Evolutionary conservation across 1,140 invertebrate genomes (phyloP), one percentile per base, ranked within the genome.

Genomic region (Hyles vespertilio): DNA sequence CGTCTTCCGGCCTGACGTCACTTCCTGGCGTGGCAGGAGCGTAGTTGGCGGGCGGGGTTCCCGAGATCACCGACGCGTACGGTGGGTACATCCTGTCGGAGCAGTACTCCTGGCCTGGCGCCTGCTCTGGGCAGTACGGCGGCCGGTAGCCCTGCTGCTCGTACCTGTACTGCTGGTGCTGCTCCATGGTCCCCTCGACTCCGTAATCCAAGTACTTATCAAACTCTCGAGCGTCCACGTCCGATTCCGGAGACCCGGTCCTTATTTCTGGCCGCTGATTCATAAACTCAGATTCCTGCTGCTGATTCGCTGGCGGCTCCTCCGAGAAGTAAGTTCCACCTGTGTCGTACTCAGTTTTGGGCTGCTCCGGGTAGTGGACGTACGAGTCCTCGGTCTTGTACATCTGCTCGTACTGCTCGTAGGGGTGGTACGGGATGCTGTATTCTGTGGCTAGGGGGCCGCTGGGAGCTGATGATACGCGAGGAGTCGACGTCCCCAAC

Each of bases 1-100:
- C 95, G 61, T 96, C 95, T 53, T 95, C 95, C 1, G 91, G 85
- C 65, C 94, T 93, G 22, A 91, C 85, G 49, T 92, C 87, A 32
- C 91, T 80, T 32, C 92, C 92, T 3, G 90, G 82, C 8, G 87
- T 73, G 3, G 74, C 73, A 0, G 85, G 78, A 0, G 73, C 53
- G 57, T 81, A 87, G 3, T 72, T 55, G 4, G 79, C 51, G 4
- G 84, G 70, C 0, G 83, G 83, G 2, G 83, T 54, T 1, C 73
- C 83, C 0, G 83, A 65, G 45, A 89, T 87, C 56, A 89, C 86
- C 8, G 84, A 81, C 10, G 86, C 78, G 56, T 89, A 89, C 0
- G 86, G 84, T 36, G 86, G 79, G 59, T 86, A 87, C 86, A 87
- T 85, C 56, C 84, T 75, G 51, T 89, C 86, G 2, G 91, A 77